Conservation (phyloP, 2,113 vertebrate species). For the Tenrec ecaudatus region DNA sequence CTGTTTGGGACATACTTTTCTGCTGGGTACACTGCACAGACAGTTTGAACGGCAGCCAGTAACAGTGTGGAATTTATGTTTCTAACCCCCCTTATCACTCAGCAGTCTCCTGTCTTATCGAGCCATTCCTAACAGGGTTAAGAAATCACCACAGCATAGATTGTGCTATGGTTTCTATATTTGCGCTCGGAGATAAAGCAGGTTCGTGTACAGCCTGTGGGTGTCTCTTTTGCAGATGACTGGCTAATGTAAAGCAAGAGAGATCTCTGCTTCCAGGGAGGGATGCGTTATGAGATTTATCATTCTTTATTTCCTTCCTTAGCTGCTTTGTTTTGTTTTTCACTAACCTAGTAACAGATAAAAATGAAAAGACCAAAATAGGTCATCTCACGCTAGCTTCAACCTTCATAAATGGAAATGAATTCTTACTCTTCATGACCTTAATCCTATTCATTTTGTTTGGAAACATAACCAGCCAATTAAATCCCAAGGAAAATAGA, state of each 20-base stretch:
- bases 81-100: conserved; percentile 52
- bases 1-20: conserved; percentile 47
- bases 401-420: conserved; percentile 54
- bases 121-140: conserved; percentile 49
- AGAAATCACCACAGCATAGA: conserved; percentile 55
- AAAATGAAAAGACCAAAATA: conserved; percentile 72
- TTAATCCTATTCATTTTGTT: conserved; percentile 66
- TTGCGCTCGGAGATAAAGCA: conserved; percentile 63
- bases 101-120: conserved; percentile 64
- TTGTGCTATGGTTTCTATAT: conserved; percentile 67
- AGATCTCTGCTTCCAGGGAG: neutral
- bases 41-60: conserved; percentile 66
- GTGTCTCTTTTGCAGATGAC: conserved; percentile 14
- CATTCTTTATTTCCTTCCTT: conserved; percentile 23
- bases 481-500: conserved; percentile 27
- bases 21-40: conserved; percentile 57
- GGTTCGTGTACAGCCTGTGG: conserved; percentile 40
- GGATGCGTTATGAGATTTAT: conserved; percentile 21
- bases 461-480: conserved; percentile 40
- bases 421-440: conserved; percentile 54
- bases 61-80: conserved; percentile 65
- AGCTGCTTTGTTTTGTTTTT: conserved; percentile 68
- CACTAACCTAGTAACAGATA: conserved; percentile 71
- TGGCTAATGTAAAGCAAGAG: neutral
- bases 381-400: conserved; percentile 37